Evolutionary conservation across 2,888 invertebrate genomes (phyloP), one percentile per base, ranked within the genome.

Genomic region (Bursaphelenchus okinawaensis): DNA sequence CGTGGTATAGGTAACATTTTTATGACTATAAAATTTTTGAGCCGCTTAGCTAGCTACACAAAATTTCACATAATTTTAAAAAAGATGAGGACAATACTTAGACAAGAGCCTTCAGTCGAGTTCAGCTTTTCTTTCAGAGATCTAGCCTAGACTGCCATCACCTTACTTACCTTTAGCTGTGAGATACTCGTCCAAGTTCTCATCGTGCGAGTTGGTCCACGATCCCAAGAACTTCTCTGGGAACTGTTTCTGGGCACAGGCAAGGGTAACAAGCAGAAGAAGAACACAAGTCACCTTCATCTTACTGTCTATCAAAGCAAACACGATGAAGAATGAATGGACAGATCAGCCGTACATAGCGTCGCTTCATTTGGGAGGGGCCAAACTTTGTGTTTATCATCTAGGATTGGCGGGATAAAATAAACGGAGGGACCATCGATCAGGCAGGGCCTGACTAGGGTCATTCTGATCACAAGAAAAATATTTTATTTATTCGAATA

Each of bases 171-270:
- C 67, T 58, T 71, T 71, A 50, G 71, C 73, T 19, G 55, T 56
- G 23, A 72, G 63, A 56, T 72, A 72, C 62, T 75, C 73, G 63
- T 72, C 73, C 26, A 72, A 75, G 31, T 72, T 68, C 26, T 72
- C 73, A 54, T 63, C 63, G 16, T 75, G 55, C 24, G 63, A 63
- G 12, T 75, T 60, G 6, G 59, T 50, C 73, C 75, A 72, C 4
- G 63, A 63, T 9, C 73, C 67, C n/a, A 72, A 64, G 51, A 73
- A 72, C 52, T 75, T 66, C 12, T 54, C 52, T 9, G 73, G 75
- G 24, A 72, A 57, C 28, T 71, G 52, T 29, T 67, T 52, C 3
- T 50, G n/a, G 9, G 59, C 63, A 26, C 29, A 59, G 23, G 55
- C 66, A 20, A 56, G 28, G 16, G 12, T 19, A n/a, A 27, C 66